Conservation (phyloP, 1,140 invertebrate genomes). For the Hyles euphorbiae region DNA sequence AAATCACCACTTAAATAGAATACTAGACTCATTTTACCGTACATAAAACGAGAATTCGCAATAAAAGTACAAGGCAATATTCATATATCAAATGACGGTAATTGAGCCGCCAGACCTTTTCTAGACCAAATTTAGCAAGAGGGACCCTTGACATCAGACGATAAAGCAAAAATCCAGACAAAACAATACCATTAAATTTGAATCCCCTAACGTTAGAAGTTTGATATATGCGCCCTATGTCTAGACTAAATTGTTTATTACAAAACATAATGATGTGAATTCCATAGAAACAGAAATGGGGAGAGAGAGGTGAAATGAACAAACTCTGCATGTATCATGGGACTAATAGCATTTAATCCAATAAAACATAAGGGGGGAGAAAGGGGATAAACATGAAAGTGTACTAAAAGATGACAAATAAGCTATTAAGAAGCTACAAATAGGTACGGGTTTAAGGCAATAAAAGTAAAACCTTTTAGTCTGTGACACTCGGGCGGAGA, state of each 20-base stretch:
- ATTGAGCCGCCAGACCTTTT: no score
- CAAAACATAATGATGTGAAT: conserved; percentile 16
- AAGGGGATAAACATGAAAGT: conserved; percentile 11
- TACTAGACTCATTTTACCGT: no score
- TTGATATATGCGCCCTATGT: conserved; percentile 20
- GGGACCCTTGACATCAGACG: no score
- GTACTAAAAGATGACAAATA: conserved; percentile 21
- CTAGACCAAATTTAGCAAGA: no score
- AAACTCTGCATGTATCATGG: conserved; percentile 16
- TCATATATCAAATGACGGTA: no score
- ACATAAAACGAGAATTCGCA: no score
- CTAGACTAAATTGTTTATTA: conserved; percentile 31
- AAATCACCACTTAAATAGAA: no score
- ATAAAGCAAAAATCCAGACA: conserved; percentile 19
- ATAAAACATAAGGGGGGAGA: conserved; percentile 23
- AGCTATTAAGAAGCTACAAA: conserved; percentile 15
- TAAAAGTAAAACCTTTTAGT: conserved; percentile 10
- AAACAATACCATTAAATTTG: conserved; percentile 21
- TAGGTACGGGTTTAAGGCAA: conserved; percentile 3
- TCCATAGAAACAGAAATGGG: background rate
- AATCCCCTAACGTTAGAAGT: conserved; percentile 11
- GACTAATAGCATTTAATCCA: conserved; percentile 22
- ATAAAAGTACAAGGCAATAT: no score
- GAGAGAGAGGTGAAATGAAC: conserved; percentile 28
- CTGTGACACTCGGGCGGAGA: background rate